Evolutionary conservation across 2,888 invertebrate species (phyloP).

Genomic region (Sabatieria punctata): DNA sequence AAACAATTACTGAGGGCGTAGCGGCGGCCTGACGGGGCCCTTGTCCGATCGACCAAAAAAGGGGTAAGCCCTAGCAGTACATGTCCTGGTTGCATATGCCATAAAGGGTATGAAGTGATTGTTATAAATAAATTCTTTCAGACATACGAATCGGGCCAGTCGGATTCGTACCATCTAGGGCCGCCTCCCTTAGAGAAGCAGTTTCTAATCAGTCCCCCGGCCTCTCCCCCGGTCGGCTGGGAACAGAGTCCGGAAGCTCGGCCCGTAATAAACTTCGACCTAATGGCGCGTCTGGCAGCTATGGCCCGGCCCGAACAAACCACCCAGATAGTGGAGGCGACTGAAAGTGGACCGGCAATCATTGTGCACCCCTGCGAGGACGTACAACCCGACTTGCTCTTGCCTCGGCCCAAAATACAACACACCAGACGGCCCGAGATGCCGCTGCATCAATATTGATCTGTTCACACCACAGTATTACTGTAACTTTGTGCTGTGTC

Average conservation of each 20-base stretch:
- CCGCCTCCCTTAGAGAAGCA: constrained; percentile 86
- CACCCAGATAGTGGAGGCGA: not conserved
- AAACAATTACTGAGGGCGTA: no score
- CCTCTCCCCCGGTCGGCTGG: constrained; percentile 95
- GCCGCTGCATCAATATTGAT: no score
- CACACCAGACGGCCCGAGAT: not conserved
- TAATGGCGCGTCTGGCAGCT: constrained; percentile 76
- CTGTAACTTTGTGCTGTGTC: no score
- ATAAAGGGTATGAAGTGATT: no score
- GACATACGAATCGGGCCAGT: no score
- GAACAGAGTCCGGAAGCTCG: constrained; percentile 56
- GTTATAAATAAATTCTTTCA: no score
- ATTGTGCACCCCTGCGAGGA: constrained; percentile 2
- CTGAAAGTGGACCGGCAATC: not conserved
- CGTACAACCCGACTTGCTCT: no score
- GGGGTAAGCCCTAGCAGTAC: no score
- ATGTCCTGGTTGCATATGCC: no score
- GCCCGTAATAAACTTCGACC: constrained; percentile 84
- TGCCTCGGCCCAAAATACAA: not conserved
- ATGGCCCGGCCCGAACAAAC: constrained; percentile 58
- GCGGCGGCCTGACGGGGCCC: no score
- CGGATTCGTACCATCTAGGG: constrained; percentile 46
- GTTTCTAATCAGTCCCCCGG: constrained; percentile 94
- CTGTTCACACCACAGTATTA: no score
- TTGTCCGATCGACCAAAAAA: no score